Conservation (phyloP, 2,888 invertebrate species). For the Argyresthia goedartella region DNA sequence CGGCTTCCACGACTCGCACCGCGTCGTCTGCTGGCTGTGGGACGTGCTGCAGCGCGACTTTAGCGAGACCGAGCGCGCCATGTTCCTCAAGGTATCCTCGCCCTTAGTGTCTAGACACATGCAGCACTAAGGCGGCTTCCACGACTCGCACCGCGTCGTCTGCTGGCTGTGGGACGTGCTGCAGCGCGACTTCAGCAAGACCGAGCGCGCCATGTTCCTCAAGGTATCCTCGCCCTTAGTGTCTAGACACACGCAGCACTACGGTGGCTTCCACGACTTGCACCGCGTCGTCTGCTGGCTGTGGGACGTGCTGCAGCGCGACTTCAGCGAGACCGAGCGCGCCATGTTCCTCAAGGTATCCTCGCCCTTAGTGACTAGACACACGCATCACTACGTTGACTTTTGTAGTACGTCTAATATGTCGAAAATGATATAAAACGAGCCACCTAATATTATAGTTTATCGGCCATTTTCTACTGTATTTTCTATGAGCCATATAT, state of each 20-base stretch:
- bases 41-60: constrained; percentile 97
- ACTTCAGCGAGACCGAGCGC: constrained; percentile 87
- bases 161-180: constrained; percentile 99
- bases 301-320: constrained; percentile 94
- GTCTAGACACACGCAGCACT: constrained; percentile 91
- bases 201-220: constrained; percentile 93
- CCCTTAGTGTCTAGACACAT: constrained; percentile 78
- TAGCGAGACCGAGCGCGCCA: constrained; percentile 88
- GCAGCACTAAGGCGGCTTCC: constrained; percentile 99
- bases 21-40: constrained; percentile 99
- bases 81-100: constrained; percentile 89
- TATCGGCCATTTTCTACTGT: too few relatives aligned
- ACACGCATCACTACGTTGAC: too few relatives aligned
- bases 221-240: constrained; percentile 73
- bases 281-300: constrained; percentile 98
- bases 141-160: constrained; percentile 96
- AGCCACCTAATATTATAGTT: too few relatives aligned
- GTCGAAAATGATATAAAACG: too few relatives aligned
- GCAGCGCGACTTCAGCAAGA: constrained; percentile 92
- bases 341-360: constrained; percentile 86
- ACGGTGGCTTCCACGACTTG: constrained; percentile 98
- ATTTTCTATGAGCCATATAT: too few relatives aligned
- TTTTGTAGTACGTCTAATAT: constrained; percentile 75
- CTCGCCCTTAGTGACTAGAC: neutral
- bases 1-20: constrained; percentile 98